These are phyloP conservation scores for Phymastichus coffea DNA, from an alignment of 1,140 invertebrate genomes.

Conservation along the genomic window DNA sequence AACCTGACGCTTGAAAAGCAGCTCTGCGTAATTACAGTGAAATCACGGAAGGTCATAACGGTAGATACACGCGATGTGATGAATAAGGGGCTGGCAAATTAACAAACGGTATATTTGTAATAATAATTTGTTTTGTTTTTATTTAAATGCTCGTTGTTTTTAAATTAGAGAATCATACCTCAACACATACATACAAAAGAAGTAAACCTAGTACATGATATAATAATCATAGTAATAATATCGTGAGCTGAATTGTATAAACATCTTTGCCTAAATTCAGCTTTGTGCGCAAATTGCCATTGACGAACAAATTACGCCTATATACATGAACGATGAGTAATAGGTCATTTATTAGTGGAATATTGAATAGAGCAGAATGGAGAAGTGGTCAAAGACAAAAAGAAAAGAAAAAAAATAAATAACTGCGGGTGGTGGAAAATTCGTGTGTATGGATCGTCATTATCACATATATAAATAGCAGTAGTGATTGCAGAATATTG, in stretches of 20 bases:
- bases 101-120: not conserved
- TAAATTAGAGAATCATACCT: conserved; percentile 35
- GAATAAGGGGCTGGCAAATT: not conserved
- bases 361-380: too few relatives aligned
- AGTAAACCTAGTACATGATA: conserved; percentile 21
- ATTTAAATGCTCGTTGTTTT: conserved; percentile 15
- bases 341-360: too few relatives aligned
- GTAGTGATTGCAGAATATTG: too few relatives aligned
- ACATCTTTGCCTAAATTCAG: conserved; percentile 16
- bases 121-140: conserved; percentile 16
- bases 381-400: too few relatives aligned
- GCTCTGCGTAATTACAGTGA: too few relatives aligned
- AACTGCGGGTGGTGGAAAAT: too few relatives aligned
- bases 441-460: too few relatives aligned
- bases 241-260: conserved; percentile 18
- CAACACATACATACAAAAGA: conserved; percentile 39
- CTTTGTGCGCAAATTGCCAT: conserved; percentile 11
- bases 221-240: conserved; percentile 15
- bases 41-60: too few relatives aligned
- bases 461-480: too few relatives aligned
- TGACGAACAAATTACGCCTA: conserved; percentile 32
- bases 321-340: conserved; percentile 36
- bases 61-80: too few relatives aligned
- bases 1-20: not conserved
- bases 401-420: too few relatives aligned